A percentile compares a stretch with the other conserved stretches of the same genome.
phyloP scores from a whole-genome alignment of 2,797 vertebrate species.

The Bovichtus diacanthus region DNA sequence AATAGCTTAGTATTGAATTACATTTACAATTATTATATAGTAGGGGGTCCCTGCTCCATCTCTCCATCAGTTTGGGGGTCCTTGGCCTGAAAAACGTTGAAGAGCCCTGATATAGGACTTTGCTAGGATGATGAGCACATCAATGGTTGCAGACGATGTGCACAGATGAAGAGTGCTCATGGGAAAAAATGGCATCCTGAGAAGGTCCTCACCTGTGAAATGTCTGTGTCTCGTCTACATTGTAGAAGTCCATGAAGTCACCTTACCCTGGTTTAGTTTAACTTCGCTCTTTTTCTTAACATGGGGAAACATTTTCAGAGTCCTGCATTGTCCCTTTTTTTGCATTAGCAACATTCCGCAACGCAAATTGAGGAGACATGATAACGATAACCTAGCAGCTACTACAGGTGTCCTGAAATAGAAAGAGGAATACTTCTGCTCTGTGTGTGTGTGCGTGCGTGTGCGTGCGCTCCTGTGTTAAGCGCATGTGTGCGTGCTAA shows the following conservation, averaged over 20 bases:
- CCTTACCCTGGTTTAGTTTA: not conserved
- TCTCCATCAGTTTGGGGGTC: too few species aligned
- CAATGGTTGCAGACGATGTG: not conserved
- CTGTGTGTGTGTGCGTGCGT: constrained; percentile 7
- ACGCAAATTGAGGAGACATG: constrained; percentile 12
- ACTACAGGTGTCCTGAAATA: constrained; percentile 17
- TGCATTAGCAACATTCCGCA: not conserved
- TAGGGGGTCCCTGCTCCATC: too few species aligned
- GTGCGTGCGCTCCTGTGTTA: constrained; percentile 10
- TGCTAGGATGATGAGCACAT: not conserved
- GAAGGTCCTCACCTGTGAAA: not conserved
- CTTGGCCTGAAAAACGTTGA: too few species aligned
- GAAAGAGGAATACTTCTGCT: constrained; percentile 8
- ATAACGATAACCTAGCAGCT: constrained; percentile 15
- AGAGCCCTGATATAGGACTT: too few species aligned
- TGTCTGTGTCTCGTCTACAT: not conserved
- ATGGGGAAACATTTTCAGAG: constrained; percentile 6
- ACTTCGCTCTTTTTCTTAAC: not conserved
- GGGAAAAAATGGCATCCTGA: not conserved
- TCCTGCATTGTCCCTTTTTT: constrained; percentile 6
- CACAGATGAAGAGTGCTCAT: not conserved
- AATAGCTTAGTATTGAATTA: too few species aligned
- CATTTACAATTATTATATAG: too few species aligned
- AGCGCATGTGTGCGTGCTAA: constrained; percentile 37
- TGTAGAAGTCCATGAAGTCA: not conserved